Conservation (phyloP, 2,888 invertebrate genomes). For the Xanthorhoe spadicearia region DNA sequence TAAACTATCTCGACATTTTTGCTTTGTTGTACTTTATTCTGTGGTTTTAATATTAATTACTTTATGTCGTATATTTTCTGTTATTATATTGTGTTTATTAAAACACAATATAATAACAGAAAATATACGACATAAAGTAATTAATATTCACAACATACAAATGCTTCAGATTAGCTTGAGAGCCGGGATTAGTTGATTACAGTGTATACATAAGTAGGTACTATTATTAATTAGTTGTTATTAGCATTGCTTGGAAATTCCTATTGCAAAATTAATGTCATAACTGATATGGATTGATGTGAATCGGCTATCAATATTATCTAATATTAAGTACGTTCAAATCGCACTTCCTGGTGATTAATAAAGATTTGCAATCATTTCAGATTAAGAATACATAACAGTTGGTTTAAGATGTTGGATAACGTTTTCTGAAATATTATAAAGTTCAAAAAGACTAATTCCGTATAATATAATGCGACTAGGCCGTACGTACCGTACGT, state of each 20-base stretch:
- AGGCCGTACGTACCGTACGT: no score
- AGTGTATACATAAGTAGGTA: not conserved
- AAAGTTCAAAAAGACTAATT: no score
- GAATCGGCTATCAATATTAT: not conserved
- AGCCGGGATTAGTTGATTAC: not conserved
- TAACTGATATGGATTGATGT: not conserved
- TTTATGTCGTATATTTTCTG: not conserved
- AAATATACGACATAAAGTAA: not conserved
- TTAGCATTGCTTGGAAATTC: not conserved
- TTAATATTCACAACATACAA: not conserved
- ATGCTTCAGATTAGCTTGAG: not conserved
- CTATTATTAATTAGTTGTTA: not conserved
- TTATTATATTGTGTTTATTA: not conserved
- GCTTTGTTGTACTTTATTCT: no score
- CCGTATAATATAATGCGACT: no score
- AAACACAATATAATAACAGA: not conserved
- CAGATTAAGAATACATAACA: not conserved
- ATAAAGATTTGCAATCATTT: not conserved
- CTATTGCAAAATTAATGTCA: not conserved
- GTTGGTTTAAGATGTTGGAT: no score
- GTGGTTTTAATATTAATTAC: not conserved
- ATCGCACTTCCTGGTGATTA: constrained; percentile 5
- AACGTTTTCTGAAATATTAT: no score
- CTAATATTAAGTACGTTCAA: not conserved
- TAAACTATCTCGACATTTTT: no score